These are phyloP conservation scores for Leucophenga varia DNA, from an alignment of 1,140 invertebrate genomes.

Conservation along the genomic window DNA sequence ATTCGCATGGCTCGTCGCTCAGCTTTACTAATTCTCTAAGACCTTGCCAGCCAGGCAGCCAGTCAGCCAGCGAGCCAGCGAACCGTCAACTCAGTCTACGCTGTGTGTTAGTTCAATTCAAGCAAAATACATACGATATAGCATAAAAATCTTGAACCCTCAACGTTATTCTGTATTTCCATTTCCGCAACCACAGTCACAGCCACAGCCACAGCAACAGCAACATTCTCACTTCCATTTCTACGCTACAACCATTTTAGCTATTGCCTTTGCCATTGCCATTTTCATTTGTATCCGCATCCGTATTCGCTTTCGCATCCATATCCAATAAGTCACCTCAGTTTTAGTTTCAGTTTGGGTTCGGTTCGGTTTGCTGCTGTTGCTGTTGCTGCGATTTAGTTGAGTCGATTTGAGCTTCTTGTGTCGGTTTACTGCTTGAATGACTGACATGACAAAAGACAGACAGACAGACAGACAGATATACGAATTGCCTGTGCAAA, in stretches of 20 bases:
- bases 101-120: too few species aligned
- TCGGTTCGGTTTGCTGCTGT: constrained; percentile 19
- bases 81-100: too few species aligned
- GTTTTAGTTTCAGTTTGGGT: too few species aligned
- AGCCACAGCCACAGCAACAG: too few species aligned
- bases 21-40: constrained; percentile 24
- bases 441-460: constrained; percentile 9
- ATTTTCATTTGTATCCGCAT: constrained; percentile 15
- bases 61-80: neutral
- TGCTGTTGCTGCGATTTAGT: too few species aligned
- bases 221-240: neutral
- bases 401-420: too few species aligned
- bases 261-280: constrained; percentile 5
- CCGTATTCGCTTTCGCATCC: neutral
- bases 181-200: too few species aligned
- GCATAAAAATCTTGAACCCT: too few species aligned
- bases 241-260: too few species aligned
- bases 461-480: neutral
- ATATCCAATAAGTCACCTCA: too few species aligned
- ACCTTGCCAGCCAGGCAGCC: neutral
- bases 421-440: constrained; percentile 12
- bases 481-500: neutral
- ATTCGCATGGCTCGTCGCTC: constrained; percentile 49
- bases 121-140: too few species aligned
- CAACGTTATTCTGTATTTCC: too few species aligned